Evolutionary conservation across 2,113 vertebrate species (phyloP), one percentile per base, ranked within the genome.

Genomic region (Cathartes aura): DNA sequence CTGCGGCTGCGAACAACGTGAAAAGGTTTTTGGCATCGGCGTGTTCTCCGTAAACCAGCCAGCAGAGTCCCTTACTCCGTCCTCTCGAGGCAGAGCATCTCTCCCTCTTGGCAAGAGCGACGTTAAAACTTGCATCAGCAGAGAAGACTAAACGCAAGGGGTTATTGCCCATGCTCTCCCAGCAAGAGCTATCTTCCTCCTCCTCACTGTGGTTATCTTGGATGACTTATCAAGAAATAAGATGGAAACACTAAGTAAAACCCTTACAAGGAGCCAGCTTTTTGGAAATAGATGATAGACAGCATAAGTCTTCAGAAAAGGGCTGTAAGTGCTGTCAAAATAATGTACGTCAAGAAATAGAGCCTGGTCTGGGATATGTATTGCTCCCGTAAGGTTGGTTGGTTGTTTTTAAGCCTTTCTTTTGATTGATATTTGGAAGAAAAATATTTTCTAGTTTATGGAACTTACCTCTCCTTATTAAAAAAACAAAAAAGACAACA

Each of bases 101-200:
- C n/a, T 40, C 43, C 15, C 19, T 12, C 84, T 32, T 9, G 10
- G 30, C 32, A 29, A 36, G 34, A 53, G 15, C 1, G 4, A 14
- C 34, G 1, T 6, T 6, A 47, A 26, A 42, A 24, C 42, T 14
- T 2, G 30, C 36, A 3, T 4, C 23, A 4, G 12, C 23, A 3
- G 34, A 34, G 14, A 8, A 26, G 42, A 18, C 3, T 0, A 3
- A 32, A 30, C 0, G 26, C 21, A 8, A 34, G 36, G 43, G 26
- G 59, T 36, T 12, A 4, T 42, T 12, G 59, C 24, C 48, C 8
- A 1, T 2, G 34, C 15, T 38, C 24, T 23, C 30, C 58, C 23
- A 16, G 40, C 6, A 8, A 40, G 16, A 55, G 15, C 40, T 3
- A 6, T 66, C 40, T 14, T 78, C 73, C 63, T 72, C 42, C 76